Percentiles rank a stretch among this genome's conserved stretches.
Conservation (phyloP, 2,797 vertebrate species). For the Chanos chanos region DNA sequence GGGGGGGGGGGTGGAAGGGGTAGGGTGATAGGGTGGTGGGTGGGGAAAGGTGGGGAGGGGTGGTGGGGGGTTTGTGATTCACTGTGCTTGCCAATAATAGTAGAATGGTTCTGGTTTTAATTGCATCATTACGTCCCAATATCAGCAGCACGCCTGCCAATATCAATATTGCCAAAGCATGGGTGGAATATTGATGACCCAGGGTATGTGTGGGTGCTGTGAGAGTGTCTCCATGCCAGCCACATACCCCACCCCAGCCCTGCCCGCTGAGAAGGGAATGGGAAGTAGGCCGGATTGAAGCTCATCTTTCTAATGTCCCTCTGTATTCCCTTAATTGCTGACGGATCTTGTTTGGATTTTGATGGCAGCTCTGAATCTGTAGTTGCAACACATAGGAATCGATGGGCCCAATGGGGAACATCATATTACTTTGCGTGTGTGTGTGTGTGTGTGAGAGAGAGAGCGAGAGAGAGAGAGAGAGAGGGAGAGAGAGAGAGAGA, state of each 20-base stretch:
- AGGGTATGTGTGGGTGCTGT: constrained; percentile 73
- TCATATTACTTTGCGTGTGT: constrained; percentile 59
- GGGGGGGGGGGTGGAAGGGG: constrained; percentile 33
- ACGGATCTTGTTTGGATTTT: constrained; percentile 79
- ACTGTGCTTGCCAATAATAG: constrained; percentile 74
- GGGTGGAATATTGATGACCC: constrained; percentile 82
- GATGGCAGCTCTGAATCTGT: constrained; percentile 69
- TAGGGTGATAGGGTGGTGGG: too few species aligned
- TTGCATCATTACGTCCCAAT: constrained; percentile 83
- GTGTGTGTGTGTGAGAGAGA: not conserved
- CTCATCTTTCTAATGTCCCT: constrained; percentile 80
- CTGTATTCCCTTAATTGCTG: constrained; percentile 77
- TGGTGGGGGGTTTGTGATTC: not conserved
- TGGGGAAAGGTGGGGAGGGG: constrained; percentile 24
- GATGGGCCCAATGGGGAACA: constrained; percentile 75
- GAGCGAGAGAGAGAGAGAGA: constrained; percentile 3
- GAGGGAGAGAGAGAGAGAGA: constrained; percentile 15
- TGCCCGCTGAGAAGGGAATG: constrained; percentile 71
- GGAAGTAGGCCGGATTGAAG: constrained; percentile 70
- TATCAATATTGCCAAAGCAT: constrained; percentile 81
- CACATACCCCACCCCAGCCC: constrained; percentile 66
- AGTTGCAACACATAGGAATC: constrained; percentile 74
- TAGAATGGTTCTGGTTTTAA: constrained; percentile 81
- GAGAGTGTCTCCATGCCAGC: constrained; percentile 64
- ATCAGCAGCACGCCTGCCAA: constrained; percentile 80